Evolutionary conservation across 2,888 invertebrate species (phyloP), one percentile per base, ranked within the genome.

Genomic region (Cataglyphis altisquamis): DNA sequence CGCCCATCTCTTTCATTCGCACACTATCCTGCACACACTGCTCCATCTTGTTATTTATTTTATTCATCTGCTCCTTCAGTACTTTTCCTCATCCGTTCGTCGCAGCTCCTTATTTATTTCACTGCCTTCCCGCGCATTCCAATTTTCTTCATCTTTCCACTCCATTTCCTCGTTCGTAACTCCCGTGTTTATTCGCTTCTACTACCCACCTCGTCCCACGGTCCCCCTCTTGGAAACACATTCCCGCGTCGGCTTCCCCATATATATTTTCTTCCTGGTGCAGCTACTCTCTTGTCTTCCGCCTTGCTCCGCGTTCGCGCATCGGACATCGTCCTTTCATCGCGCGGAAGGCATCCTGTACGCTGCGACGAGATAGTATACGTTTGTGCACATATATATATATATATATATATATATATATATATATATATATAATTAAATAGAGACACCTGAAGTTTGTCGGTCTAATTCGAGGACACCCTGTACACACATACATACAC

Each of bases 361-460:
- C 77, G 72, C 72, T 45, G 80, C 67, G 73, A 67, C 83, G 85
- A 64, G 75, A 84, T 88, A 85, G 62, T 75, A 68, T 52, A 73
- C 62, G 62, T 68, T 39, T 21, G 63, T 57, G 45, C 64, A 70
- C 39, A 29, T 39, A 55, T 32, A 48, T 29, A 29, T 32, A 64
- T 60, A 29, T 32, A 64, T 60, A 29, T 39, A 55, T 32, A 48
- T 29, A 29, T 32, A 64, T 60, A 29, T 39, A 55, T 32, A 48
- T 29, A 29, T 32, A 64, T 60, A 29, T 39, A 55, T 32, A 48
- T 29, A 29, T 32, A 64, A n/a, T n/a, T 60, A 21, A 21, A 21
- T 21, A 21, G 21, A 21, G 21, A 0, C 0, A 21, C 21, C 21
- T 32, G 5, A 32, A 32, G 3, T 32, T 32, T 32, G 32, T 32